Evolutionary conservation across 2,888 invertebrate genomes (phyloP).

Genomic region (Drosophila nigricruria): DNA sequence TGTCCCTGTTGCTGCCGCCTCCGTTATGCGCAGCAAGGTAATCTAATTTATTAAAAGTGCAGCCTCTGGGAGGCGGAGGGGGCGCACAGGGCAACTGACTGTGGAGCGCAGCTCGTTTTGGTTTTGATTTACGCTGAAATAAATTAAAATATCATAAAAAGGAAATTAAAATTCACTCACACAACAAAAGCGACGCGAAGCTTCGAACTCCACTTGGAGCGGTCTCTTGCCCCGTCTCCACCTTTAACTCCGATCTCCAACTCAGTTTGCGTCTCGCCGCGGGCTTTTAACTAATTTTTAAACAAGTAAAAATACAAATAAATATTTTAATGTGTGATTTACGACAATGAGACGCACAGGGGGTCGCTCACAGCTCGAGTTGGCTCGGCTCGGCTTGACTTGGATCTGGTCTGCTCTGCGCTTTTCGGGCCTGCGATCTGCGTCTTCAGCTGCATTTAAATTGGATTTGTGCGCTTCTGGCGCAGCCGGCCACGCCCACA

Average conservation of each 20-base stretch:
- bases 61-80: slow-evolving; percentile 52
- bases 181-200: slow-evolving; percentile 59
- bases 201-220: slow-evolving; percentile 7
- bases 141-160: slow-evolving; percentile 85
- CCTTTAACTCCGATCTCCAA: not conserved
- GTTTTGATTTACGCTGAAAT: slow-evolving; percentile 84
- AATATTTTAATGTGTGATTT: slow-evolving; percentile 82
- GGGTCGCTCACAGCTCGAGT: slow-evolving; percentile 50
- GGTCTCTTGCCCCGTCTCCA: not conserved
- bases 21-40: slow-evolving; percentile 49
- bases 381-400: slow-evolving; percentile 11
- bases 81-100: slow-evolving; percentile 12
- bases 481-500: slow-evolving; percentile 46
- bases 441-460: slow-evolving; percentile 68
- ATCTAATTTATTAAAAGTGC: slow-evolving; percentile 80
- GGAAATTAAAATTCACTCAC: slow-evolving; percentile 84
- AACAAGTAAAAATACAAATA: slow-evolving; percentile 81
- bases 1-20: slow-evolving; percentile 26
- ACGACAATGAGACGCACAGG: slow-evolving; percentile 78
- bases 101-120: slow-evolving; percentile 70
- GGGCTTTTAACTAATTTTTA: slow-evolving; percentile 80
- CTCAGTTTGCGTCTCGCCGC: slow-evolving; percentile 37
- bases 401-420: slow-evolving; percentile 17
- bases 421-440: slow-evolving; percentile 17
- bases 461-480: slow-evolving; percentile 80